A percentile compares a stretch with the other conserved stretches of the same genome.
Conservation (phyloP, 2,888 invertebrate species). For the Pteria penguin region DNA sequence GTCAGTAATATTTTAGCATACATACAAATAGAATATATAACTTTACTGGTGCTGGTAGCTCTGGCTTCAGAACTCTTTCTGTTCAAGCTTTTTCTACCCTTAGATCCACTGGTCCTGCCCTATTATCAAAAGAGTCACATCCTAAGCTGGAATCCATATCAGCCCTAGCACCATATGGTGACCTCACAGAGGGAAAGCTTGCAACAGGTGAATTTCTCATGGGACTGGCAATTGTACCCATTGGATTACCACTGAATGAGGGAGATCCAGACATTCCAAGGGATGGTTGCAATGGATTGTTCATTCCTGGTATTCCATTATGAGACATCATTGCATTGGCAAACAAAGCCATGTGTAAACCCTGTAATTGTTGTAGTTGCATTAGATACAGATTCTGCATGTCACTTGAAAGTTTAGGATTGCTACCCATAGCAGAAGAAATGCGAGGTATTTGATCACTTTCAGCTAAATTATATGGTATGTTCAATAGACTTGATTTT, state of each 20-base stretch:
- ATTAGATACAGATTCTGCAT: conserved; percentile 38
- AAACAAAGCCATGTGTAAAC: conserved; percentile 31
- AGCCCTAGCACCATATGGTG: background rate
- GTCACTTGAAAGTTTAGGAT: too few relatives aligned
- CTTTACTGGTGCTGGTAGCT: too few relatives aligned
- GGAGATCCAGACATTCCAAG: background rate
- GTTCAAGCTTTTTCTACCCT: background rate
- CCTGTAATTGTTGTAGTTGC: conserved; percentile 41
- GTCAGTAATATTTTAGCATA: too few relatives aligned
- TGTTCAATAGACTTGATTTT: too few relatives aligned
- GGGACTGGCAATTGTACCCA: background rate
- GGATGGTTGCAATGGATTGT: background rate
- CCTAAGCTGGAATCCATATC: background rate
- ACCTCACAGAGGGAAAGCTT: background rate
- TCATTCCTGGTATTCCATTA: background rate
- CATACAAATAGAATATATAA: too few relatives aligned
- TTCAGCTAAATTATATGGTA: too few relatives aligned
- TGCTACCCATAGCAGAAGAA: too few relatives aligned
- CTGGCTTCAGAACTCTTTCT: too few relatives aligned
- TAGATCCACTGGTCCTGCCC: background rate
- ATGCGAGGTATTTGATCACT: too few relatives aligned
- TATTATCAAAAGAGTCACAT: background rate
- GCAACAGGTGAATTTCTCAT: background rate
- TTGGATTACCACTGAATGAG: background rate
- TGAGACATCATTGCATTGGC: conserved; percentile 36